Conservation (phyloP, 1,140 invertebrate species). For the Lasioglossum albipes region DNA sequence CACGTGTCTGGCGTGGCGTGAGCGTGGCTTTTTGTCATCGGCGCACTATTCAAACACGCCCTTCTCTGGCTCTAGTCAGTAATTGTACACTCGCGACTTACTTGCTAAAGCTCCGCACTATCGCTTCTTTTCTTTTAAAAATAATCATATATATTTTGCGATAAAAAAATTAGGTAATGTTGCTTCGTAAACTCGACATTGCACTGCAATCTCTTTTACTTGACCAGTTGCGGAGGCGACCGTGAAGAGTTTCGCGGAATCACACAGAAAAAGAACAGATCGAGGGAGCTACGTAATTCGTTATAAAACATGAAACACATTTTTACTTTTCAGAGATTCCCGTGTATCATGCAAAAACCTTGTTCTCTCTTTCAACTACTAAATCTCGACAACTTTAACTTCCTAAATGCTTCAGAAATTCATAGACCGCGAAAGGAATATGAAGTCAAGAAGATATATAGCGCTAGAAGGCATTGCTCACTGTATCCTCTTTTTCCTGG, state of each 20-base stretch:
- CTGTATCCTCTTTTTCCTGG: constrained; percentile 67
- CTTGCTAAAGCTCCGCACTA: constrained; percentile 62
- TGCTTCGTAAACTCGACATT: constrained; percentile 57
- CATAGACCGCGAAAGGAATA: constrained; percentile 38
- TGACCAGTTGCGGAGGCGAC: constrained; percentile 35
- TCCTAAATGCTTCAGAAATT: constrained; percentile 43
- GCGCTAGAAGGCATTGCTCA: constrained; percentile 62
- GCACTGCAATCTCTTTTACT: constrained; percentile 63
- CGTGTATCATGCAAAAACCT: constrained; percentile 6
- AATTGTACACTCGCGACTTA: constrained; percentile 64
- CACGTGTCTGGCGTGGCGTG: constrained; percentile 47
- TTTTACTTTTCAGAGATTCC: constrained; percentile 22
- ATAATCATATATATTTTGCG: constrained; percentile 67
- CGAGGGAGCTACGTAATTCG: constrained; percentile 47
- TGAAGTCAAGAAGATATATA: constrained; percentile 57
- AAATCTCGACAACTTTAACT: constrained; percentile 46
- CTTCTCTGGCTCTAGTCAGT: constrained; percentile 47
- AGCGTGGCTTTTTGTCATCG: constrained; percentile 47
- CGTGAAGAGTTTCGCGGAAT: constrained; percentile 55
- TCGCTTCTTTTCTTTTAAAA: constrained; percentile 60
- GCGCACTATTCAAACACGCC: constrained; percentile 36
- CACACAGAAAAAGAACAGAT: constrained; percentile 60
- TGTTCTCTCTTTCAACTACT: constrained; percentile 23
- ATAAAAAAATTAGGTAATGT: constrained; percentile 69
- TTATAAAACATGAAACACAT: constrained; percentile 30